Evolutionary conservation across 2,888 invertebrate species (phyloP), one percentile per base, ranked within the genome.

Genomic region (Drosophila algonquin): DNA sequence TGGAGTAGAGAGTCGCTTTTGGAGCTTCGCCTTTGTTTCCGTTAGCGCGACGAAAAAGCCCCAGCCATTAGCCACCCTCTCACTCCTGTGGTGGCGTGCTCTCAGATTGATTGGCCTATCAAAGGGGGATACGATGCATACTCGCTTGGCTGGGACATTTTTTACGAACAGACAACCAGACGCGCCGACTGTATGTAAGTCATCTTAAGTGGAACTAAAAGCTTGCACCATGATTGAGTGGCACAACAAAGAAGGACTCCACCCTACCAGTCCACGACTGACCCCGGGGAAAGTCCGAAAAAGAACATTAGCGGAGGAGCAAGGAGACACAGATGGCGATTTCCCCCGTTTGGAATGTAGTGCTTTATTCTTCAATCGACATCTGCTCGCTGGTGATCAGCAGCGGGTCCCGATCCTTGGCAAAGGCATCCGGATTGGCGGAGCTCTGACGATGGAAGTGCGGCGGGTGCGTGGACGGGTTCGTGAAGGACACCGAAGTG

Each of bases 11-110:
- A n/a, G 50, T 63, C 62, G 55, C 62, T 62, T 72, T 70, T 69
- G 44, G 65, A 69, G 54, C 65, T 65, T 72, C 65, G 63, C 57
- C 68, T 81, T 86, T 83, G 78, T 75, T 77, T 83, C 86, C 87
- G 75, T 35, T 63, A 3, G 45, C 30, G 32, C 75, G 59, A 75
- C 64, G 69, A 75, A 76, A 72, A 72, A 72, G 21, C 46, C 10
- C 10, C 60, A 67, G 65, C 73, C 63, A 75, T 71, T 71, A 68
- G 62, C 32, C 40, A 40, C 6, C 40, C 40, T 0, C 40, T 40
- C 14, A 6, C 14, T 14, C 40, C 14, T 14, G 14, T 40, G 40
- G 35, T 40, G 40, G 40, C 14, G 5, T 6, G 40, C 40, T 14
- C 40, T 40, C 40, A 40, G 40, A 40, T 40, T 40, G 40, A 40